Evolutionary conservation across 2,888 invertebrate species (phyloP), one percentile per base, ranked within the genome.

Genomic region (Pseudeuparius sepicola): DNA sequence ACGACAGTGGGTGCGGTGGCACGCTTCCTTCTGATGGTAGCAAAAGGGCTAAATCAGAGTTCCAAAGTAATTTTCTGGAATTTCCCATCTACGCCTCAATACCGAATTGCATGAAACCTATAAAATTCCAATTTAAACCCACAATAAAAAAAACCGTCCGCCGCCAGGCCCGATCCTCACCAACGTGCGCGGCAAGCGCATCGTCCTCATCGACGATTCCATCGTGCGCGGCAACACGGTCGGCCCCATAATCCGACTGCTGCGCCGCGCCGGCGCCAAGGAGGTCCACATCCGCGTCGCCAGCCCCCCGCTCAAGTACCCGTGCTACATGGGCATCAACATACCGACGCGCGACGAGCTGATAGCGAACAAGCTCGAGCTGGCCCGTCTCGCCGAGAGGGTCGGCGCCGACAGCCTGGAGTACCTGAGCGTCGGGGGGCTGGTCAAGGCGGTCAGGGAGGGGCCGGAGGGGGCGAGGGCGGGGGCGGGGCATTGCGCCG

Each of bases 281-380:
- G 92, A 97, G 73, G 96, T 98, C 1, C 97, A 98, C 61, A 82
- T 98, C 26, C 39, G 96, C 53, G 87, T 98, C 49, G 97, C 97
- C 23, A 96, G 96, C 7, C 98, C 98, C 0, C 96, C 97, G 1
- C 69, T 98, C 29, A 78, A 79, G 53, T 84, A 82, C 62, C 92
- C 94, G 1, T 98, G 97, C 61, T 96, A 93, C 63, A 97, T 98
- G 97, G 98, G 98, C 31, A 97, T 98, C 57, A 97, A 98, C 64
- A 98, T 98, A 47, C 97, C 98, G n/a, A 96, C 96, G 0, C 70
- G 79, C 31, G 87, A 89, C 53, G 97, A 98, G 60, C 75, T 98
- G 11, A 90, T 98, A 48, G 97, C 96, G 34, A 94, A 96, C 65
- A 62, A 89, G 56, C 75, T 81, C 52, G 45, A 50, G 24, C 69